Conservation (phyloP, 2,797 vertebrate species). For the Myotis daubentonii region DNA sequence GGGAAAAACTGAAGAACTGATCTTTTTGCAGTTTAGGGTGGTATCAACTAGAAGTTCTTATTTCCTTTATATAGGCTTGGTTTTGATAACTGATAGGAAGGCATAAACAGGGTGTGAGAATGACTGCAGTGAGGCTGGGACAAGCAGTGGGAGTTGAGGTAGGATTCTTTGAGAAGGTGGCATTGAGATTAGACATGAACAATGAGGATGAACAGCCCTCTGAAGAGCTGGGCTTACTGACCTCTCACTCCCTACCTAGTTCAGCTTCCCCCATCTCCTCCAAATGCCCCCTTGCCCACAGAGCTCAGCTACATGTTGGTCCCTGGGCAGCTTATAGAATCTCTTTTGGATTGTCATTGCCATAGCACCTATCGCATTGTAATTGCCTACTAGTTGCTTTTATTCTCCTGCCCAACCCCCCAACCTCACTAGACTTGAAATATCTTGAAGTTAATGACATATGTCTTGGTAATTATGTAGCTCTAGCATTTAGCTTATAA, state of each 20-base stretch:
- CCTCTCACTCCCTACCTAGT: background rate
- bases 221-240: background rate
- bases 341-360: background rate
- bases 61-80: background rate
- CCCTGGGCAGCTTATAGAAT: background rate
- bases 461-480: background rate
- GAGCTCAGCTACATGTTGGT: background rate
- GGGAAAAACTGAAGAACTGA: background rate
- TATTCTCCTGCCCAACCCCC: background rate
- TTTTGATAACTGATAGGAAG: background rate
- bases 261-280: accelerated
- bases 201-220: background rate
- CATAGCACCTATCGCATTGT: background rate
- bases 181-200: background rate
- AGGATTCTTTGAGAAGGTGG: background rate
- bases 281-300: background rate
- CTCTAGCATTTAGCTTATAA: background rate
- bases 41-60: background rate
- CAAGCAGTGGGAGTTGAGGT: background rate
- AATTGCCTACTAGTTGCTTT: background rate
- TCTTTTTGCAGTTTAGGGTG: background rate
- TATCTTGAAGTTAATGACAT: background rate
- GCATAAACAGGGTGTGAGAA: background rate
- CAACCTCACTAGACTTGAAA: background rate
- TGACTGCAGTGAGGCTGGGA: background rate